Conservation (phyloP, 2,113 vertebrate genomes). For the Clarias magur region DNA sequence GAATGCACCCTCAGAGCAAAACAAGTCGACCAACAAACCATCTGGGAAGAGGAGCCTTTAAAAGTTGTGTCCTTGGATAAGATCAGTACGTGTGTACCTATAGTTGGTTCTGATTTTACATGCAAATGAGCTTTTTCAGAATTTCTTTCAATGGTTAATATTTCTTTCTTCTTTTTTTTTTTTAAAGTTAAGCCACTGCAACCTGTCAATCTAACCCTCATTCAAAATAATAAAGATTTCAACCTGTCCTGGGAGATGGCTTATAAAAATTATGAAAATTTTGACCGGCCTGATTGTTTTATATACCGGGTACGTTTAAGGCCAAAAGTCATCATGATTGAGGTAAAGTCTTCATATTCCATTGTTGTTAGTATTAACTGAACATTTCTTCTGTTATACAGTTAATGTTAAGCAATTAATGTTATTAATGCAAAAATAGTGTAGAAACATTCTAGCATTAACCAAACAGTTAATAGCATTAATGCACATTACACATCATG, state of each 20-base stretch:
- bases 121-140: background rate
- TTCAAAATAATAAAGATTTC: conserved; percentile 55
- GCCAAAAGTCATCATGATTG: conserved; percentile 51
- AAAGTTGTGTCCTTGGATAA: conserved; percentile 26
- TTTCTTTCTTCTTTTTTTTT: conserved; percentile 54
- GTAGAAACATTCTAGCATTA: too few relatives aligned
- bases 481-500: background rate
- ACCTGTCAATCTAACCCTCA: conserved; percentile 73
- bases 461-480: too few relatives aligned
- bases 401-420: background rate
- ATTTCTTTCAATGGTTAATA: background rate
- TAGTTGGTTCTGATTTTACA: background rate
- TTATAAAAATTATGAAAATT: conserved; percentile 9
- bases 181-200: conserved; percentile 78
- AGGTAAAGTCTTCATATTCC: conserved; percentile 62
- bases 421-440: background rate
- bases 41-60: background rate
- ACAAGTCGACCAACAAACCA: background rate
- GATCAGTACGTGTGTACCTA: conserved; percentile 57
- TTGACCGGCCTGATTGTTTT: conserved; percentile 55
- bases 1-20: conserved; percentile 44
- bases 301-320: conserved; percentile 77
- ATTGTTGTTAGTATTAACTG: background rate
- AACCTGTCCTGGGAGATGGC: conserved; percentile 81
- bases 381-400: background rate